Base-by-base conservation (phyloP, 2,888 invertebrate species). In the Steinernema scapterisci region DNA sequence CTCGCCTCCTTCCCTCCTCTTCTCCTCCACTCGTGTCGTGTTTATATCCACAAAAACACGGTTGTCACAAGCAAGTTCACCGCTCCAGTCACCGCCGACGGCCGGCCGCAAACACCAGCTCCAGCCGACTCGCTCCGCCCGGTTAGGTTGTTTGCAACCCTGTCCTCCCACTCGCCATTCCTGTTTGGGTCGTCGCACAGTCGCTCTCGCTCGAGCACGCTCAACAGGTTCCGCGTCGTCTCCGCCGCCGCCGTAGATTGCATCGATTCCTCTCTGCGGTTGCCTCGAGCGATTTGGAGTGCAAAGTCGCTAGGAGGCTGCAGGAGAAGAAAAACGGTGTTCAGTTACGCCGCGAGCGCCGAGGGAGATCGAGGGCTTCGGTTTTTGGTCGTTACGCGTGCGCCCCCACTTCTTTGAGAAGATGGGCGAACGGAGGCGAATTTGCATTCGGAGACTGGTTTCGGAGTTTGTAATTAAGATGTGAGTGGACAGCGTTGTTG, bases 121-220 rank as follows among this genome's bases (percentile, higher is more conserved):
- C n/a, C n/a, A n/a, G n/a, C n/a, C 9, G 38, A 38, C 5, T 38
- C 38, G 38, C 38, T 9, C 38, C 38, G 38, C 9, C 9, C 38
- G 38, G 38, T 38, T 38, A 38, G 38, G 48, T 48, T 48, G 48
- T 48, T 48, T 48, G 48, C 48, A 48, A 48, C 48, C n/a, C 48
- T 19, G 48, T 38, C 38, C 3, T 38, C 38, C 3, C 38, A 38
- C 38, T 38, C 38, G 19, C n/a, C n/a, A 48, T 48, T 48, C 48
- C 48, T 48, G 48, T 48, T 48, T 48, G n/a, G 48, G 48, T 48
- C 48, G 48, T 7, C 48, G 48, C 19, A 38, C 38, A 38, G 48
- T 48, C 48, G 48, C n/a, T 38, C 38, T 38, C 48, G 48, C n/a
- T 2, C n/a, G 3, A 5, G 3, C n/a, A 7, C 19, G 13, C 19